A percentile compares a stretch with the other conserved stretches of the same genome.
phyloP scores from a whole-genome alignment of 53 echinoderm and acorn worm species.

The Antedon mediterranea region DNA sequence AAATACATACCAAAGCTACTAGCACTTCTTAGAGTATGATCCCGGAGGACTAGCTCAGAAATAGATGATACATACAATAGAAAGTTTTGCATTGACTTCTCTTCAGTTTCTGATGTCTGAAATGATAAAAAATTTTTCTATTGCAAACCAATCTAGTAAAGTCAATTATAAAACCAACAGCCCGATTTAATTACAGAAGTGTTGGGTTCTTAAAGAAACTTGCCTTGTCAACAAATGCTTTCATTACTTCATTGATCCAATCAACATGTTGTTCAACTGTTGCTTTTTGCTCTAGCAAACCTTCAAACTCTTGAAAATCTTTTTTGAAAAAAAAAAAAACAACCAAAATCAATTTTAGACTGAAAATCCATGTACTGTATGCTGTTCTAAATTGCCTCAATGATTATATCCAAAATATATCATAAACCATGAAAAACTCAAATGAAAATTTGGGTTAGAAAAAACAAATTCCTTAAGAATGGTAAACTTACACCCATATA shows the following conservation, averaged over 20 bases:
- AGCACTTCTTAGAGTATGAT: slow-evolving; percentile 90
- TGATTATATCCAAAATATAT: too few species aligned
- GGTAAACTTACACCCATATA: too few species aligned
- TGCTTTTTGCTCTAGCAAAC: slow-evolving; percentile 36
- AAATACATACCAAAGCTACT: slow-evolving; percentile 77
- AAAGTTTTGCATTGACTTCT: slow-evolving; percentile 38
- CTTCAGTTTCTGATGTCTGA: slow-evolving; percentile 3
- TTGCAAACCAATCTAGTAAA: too few species aligned
- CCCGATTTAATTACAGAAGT: too few species aligned
- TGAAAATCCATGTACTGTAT: too few species aligned
- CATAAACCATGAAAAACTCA: too few species aligned
- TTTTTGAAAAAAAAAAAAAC: neutral
- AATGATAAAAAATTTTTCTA: too few species aligned
- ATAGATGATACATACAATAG: slow-evolving; percentile 55
- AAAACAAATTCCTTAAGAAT: too few species aligned
- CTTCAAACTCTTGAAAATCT: slow-evolving; percentile 35
- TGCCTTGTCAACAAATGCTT: slow-evolving; percentile 32
- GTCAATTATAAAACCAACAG: too few species aligned
- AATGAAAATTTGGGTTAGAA: too few species aligned
- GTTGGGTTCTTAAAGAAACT: neutral
- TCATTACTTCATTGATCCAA: slow-evolving; percentile 49
- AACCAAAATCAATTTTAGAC: too few species aligned
- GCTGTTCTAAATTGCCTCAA: too few species aligned
- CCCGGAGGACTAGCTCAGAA: slow-evolving; percentile 69
- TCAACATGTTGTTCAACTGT: slow-evolving; percentile 79